Base-by-base conservation (phyloP, 2,888 invertebrate genomes). In the Caenorhabditis parvicauda region DNA sequence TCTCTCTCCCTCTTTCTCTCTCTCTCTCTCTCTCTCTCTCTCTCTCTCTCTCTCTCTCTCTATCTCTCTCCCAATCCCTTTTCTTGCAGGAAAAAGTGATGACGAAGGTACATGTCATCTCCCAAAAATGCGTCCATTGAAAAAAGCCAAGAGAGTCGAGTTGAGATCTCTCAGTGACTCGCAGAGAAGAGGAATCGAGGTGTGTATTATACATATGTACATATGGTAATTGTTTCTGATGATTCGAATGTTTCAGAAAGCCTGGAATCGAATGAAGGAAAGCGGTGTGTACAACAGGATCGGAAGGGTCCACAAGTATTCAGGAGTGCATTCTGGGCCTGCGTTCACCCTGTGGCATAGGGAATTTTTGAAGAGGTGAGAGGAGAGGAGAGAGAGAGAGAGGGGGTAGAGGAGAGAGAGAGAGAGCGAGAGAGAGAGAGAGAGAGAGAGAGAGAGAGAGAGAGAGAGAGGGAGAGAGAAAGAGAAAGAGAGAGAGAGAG, bases 311-410 rank as follows among this genome's bases (percentile, higher is more conserved):
- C 72, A 72, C 54, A 72, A 72, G 41, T 70, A 70, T 39, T 67
- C 70, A 2, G 77, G 77, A 6, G 74, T 76, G 3, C 77, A 77
- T 66, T 73, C 74, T 0, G 77, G 77, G 14, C 77, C 77, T 2
- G 74, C 71, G 2, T 77, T 77, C 55, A 70, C 71, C 9, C 56
- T 76, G 2, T 77, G 77, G 77, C 77, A 77, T 53, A 37, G 77
- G 17, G 77, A 77, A 43, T 74, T 77, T 28, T 50, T 77, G 21
- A 77, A 77, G 43, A 49, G 75, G 67, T 70, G 25, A 21, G n/a
- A 39, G 6, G 17, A 21, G 17, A 12, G 14, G 25, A 39, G 28
- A 28, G 22, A 49, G 28, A n/a, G n/a, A n/a, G n/a, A n/a, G n/a
- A n/a, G n/a, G n/a, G n/a, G n/a, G n/a, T n/a, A n/a, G n/a, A n/a